These are phyloP conservation scores for Lytechinus variegatus DNA, from an alignment of 35 echinoderm and acorn worm species.

Conservation along the genomic window DNA sequence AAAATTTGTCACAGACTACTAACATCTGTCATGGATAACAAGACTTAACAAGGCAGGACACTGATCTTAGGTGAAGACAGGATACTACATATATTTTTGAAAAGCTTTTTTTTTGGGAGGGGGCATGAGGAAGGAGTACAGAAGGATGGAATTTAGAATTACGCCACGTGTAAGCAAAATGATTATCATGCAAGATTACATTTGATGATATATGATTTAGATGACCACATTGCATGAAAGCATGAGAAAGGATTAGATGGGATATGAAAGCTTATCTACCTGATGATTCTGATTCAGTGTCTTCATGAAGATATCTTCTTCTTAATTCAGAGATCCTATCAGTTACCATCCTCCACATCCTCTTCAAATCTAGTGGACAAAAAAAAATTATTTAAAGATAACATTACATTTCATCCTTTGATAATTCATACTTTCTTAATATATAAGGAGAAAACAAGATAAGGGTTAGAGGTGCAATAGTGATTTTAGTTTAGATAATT, in stretches of 20 bases:
- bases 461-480: too few species aligned
- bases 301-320: constrained; percentile 9
- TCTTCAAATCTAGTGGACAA: background rate
- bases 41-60: too few species aligned
- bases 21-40: too few species aligned
- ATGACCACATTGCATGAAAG: background rate
- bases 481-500: too few species aligned
- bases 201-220: background rate
- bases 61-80: too few species aligned
- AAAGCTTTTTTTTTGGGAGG: too few species aligned
- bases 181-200: background rate
- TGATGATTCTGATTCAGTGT: constrained; percentile 29
- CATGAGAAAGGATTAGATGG: background rate
- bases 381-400: background rate
- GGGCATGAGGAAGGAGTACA: too few species aligned
- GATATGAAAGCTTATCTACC: background rate
- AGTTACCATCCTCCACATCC: background rate
- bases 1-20: too few species aligned
- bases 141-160: background rate
- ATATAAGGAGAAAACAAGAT: too few species aligned
- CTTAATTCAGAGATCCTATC: background rate
- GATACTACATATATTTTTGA: too few species aligned
- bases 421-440: too few species aligned
- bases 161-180: background rate
- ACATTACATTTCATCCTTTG: too few species aligned